Evolutionary conservation across 1,140 invertebrate genomes (phyloP), one percentile per base, ranked within the genome.

Genomic region (Sipha flava): DNA sequence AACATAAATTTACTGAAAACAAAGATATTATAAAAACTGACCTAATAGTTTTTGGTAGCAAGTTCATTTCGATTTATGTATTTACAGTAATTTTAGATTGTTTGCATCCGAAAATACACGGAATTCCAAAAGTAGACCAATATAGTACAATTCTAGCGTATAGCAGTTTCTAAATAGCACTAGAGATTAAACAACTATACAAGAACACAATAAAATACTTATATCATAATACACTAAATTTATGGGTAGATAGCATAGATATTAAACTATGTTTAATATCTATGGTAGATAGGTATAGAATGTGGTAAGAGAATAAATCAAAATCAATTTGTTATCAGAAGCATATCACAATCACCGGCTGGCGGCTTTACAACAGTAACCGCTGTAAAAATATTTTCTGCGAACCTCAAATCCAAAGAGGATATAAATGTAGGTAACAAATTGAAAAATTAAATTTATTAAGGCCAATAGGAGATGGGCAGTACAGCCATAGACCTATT

Each of bases 1-100:
- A 0, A 40, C 5, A 18, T 43, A 16, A 29, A 29, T 45, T 45
- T 26, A 29, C 2, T 18, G 6, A 29, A 37, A n/a, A 40, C 37
- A 0, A 3, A 21, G 23, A 21, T 1, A 21, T 21, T 26, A 40
- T 29, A 29, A 59, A 49, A 57, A 4, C 5, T 77, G 57, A 77
- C 73, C 52, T 43, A 29, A 77, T 57, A 18, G 73, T 59, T 77
- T 77, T 77, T 5, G 73, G 73, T 43, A 77, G 18, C 7, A 43
- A 40, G 16, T 77, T 77, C 73, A 77, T 77, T 57, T 77, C 43
- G 23, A 47, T 70, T 70, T n/a, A n/a, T n/a, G n/a, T 43, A 66
- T 16, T 66, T 16, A 10, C 5, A 23, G 5, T 16, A 66, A 5
- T 66, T 43, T 66, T 68, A 68, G 5, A 45, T 66, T 12, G 14